Evolutionary conservation across 2,888 invertebrate genomes (phyloP).

Genomic region (Eilema sororculum): DNA sequence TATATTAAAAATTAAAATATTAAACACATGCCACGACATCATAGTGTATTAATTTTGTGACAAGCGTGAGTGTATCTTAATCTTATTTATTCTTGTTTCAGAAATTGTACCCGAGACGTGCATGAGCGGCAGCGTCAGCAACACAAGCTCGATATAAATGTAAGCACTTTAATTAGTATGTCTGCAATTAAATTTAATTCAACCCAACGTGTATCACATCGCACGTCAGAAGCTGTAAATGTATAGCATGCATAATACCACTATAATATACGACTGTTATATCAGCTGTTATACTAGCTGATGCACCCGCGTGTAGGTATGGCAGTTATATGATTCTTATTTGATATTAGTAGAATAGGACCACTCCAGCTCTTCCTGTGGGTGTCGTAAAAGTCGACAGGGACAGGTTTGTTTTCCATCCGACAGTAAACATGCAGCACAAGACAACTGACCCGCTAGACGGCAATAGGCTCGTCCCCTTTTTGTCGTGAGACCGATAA

Average conservation of each 20-base stretch:
- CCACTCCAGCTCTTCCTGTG: too few species aligned
- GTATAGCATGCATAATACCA: conserved; percentile 25
- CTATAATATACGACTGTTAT: conserved; percentile 27
- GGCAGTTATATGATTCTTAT: too few species aligned
- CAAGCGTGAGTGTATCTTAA: conserved; percentile 7
- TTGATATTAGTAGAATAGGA: too few species aligned
- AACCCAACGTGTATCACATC: conserved; percentile 31
- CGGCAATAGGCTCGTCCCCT: too few species aligned
- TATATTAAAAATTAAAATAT: background rate
- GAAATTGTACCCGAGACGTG: conserved; percentile 55
- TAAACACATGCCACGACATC: background rate
- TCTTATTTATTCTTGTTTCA: conserved; percentile 59
- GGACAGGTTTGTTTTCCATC: too few species aligned
- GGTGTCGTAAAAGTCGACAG: too few species aligned
- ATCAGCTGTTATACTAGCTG: conserved; percentile 19
- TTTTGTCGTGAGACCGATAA: too few species aligned
- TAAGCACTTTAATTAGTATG: conserved; percentile 60
- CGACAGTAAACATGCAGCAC: too few species aligned
- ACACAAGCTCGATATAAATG: conserved; percentile 75
- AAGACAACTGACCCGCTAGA: too few species aligned
- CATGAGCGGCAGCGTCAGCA: conserved; percentile 57
- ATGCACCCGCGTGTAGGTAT: background rate
- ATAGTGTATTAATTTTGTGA: conserved; percentile 1
- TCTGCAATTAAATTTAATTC: conserved; percentile 47
- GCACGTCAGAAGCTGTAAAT: conserved; percentile 33